Percentiles rank a stretch among this genome's conserved stretches.
Evolutionary conservation across 2,888 invertebrate species (phyloP).

Genomic region (Patella pellucida): DNA sequence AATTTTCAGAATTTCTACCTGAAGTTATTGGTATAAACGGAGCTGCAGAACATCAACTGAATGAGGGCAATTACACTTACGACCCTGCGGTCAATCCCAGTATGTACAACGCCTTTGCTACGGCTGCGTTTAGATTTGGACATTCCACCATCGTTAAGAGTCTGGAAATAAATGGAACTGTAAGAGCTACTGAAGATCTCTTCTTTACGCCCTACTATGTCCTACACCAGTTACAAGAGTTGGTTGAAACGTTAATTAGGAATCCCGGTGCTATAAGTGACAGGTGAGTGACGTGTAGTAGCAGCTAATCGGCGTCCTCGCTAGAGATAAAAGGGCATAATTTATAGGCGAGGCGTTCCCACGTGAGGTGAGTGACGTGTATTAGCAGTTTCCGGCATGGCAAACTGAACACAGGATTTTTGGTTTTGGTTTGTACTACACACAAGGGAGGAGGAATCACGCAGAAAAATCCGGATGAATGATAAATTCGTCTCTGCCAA

Average conservation of each 20-base stretch:
- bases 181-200: conserved; percentile 7
- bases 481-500: no score
- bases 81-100: conserved; percentile 29
- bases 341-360: no score
- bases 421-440: no score
- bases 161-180: conserved; percentile 18
- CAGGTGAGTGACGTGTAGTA: no score
- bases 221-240: conserved; percentile 21
- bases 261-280: conserved; percentile 27
- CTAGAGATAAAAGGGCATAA: no score
- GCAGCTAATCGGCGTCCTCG: no score
- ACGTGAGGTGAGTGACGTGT: no score
- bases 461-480: no score
- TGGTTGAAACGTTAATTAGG: conserved; percentile 24
- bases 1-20: conserved; percentile 32
- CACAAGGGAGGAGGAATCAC: no score
- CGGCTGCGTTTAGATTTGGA: conserved; percentile 38
- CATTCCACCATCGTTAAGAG: conserved; percentile 35
- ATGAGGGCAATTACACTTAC: conserved; percentile 24
- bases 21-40: conserved; percentile 14
- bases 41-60: not conserved
- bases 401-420: no score
- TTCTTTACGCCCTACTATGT: conserved; percentile 32
- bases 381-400: no score
- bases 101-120: conserved; percentile 32